These are phyloP conservation scores for Meiosimyza platycephala DNA, from an alignment of 2,888 invertebrate genomes.

Conservation along the genomic window DNA sequence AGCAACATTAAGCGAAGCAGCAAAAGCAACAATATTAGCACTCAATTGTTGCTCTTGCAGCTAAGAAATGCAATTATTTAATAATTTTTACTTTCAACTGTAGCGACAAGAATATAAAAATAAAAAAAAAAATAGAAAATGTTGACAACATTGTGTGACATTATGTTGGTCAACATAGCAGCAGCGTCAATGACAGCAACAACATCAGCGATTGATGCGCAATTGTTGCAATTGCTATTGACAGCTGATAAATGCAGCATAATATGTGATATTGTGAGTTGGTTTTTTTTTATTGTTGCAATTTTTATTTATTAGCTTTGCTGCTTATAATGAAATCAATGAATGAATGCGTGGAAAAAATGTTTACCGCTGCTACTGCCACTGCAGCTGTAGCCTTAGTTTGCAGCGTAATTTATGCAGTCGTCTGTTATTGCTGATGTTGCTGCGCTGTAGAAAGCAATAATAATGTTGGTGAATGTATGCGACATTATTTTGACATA, in stretches of 20 bases:
- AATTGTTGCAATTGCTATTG: constrained; percentile 48
- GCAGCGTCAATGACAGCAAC: constrained; percentile 27
- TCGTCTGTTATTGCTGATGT: constrained; percentile 2
- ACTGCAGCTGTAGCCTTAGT: background rate
- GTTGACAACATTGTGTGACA: constrained; percentile 28
- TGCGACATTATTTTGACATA: constrained; percentile 39
- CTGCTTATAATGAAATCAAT: background rate
- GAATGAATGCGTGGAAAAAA: background rate
- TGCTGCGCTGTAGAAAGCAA: background rate
- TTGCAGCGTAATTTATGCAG: constrained; percentile 39
- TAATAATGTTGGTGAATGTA: constrained; percentile 16
- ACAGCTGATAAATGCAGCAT: constrained; percentile 42
- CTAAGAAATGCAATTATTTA: constrained; percentile 12
- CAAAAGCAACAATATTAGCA: constrained; percentile 26
- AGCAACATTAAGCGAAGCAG: background rate
- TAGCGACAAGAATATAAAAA: constrained; percentile 19
- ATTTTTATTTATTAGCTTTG: background rate
- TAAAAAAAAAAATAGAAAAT: constrained; percentile 9
- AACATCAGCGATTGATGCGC: constrained; percentile 33
- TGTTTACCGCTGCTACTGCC: background rate
- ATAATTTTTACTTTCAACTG: constrained; percentile 22
- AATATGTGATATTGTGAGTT: constrained; percentile 26
- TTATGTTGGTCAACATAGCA: constrained; percentile 32
- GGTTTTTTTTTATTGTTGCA: constrained; percentile 29
- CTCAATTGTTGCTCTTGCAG: constrained; percentile 35